Conservation (phyloP, 1,140 invertebrate genomes). For the Pseudomyrmex sp. region DNA sequence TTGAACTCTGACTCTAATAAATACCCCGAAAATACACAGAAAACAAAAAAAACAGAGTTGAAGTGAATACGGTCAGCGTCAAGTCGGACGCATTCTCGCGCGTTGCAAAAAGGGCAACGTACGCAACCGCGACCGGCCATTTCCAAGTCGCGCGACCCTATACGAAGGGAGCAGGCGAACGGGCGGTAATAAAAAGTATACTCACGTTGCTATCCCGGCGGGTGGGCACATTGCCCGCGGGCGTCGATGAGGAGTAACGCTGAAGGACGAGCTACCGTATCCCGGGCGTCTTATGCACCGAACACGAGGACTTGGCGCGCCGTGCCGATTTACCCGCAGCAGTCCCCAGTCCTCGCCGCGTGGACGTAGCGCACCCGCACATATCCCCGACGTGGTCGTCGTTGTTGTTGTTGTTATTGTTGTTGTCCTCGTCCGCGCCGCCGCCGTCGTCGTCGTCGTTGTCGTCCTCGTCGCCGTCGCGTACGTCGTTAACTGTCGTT, state of each 20-base stretch:
- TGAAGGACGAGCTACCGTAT: conserved; percentile 84
- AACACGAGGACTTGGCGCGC: conserved; percentile 79
- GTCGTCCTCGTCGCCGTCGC: conserved; percentile 33
- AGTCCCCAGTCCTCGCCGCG: conserved; percentile 77
- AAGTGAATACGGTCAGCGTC: conserved; percentile 2
- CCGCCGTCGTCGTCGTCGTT: conserved; percentile 33
- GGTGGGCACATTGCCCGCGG: conserved; percentile 85
- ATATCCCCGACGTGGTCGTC: conserved; percentile 73
- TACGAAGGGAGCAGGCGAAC: background rate
- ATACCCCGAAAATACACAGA: background rate
- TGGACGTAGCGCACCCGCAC: conserved; percentile 75
- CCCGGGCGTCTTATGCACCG: conserved; percentile 79
- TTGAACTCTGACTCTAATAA: background rate
- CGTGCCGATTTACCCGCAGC: conserved; percentile 79
- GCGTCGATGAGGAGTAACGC: conserved; percentile 81
- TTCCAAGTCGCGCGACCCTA: conserved; percentile 18
- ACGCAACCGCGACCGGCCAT: conserved; percentile 16
- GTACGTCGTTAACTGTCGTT: conserved; percentile 52
- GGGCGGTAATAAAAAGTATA: conserved; percentile 39
- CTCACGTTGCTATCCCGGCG: conserved; percentile 84
- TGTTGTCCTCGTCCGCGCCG: conserved; percentile 20
- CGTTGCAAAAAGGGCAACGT: background rate
- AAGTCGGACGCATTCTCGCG: background rate
- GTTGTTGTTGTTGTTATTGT: conserved; percentile 64
- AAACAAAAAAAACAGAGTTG: too few species aligned